Base-by-base conservation (phyloP, 2,113 vertebrate species). In the Ancistrus triradiatus region DNA sequence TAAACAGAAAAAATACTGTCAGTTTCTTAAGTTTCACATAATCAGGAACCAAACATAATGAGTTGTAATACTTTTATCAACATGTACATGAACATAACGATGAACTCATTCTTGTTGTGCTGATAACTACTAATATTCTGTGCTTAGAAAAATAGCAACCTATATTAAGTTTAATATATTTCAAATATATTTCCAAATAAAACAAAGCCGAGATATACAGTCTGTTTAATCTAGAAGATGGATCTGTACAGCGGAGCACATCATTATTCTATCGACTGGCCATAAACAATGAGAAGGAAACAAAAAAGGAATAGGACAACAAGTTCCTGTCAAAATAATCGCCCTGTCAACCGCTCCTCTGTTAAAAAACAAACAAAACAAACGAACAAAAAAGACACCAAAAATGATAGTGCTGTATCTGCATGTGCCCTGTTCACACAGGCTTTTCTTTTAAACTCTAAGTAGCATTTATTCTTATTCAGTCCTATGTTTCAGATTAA, bases 81-180 rank as follows among this genome's bases (percentile, higher is more conserved):
- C 27, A 31, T 3, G n/a, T n/a, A 31, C 27, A 31, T 7, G 7
- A 31, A 31, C 27, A n/a, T n/a, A 3, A 31, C 3, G 27, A 3
- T 31, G 27, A 31, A 31, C 27, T 4, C 7, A 31, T 31, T 31
- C 27, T 31, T 31, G 27, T 31, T 4, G 27, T 31, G 27, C 7
- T 31, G 76, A 85, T 81, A 75, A 81, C 73, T 80, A 82, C 81
- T 81, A 78, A 79, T 81, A 74, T 81, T 81, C 52, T 87, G 78
- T 84, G 84, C 80, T 83, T 88, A 86, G 89, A 90, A 88, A 87
- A 82, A 88, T 85, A 74, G 76, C 83, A 90, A 86, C 87, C 90
- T 93, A 91, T 92, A 91, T 91, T 88, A 92, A 84, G 87, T 92
- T 89, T 87, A 90, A 89, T 91, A 87, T 87, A 85, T 89, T 95